These are phyloP conservation scores for Bradypodion ventrale DNA, from an alignment of 2,797 vertebrate species.

Conservation along the genomic window DNA sequence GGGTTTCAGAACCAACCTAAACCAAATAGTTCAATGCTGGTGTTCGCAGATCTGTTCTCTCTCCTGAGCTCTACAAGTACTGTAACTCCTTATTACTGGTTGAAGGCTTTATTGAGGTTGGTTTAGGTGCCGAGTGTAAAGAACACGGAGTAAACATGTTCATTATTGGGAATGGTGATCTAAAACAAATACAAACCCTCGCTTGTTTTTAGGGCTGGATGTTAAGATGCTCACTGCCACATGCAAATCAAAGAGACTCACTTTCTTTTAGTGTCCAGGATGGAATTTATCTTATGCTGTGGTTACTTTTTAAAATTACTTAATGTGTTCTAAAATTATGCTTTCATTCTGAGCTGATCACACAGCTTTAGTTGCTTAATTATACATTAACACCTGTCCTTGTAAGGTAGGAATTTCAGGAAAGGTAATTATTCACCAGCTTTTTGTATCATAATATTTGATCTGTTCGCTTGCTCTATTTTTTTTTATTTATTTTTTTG, in stretches of 20 bases:
- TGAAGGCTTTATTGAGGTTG: constrained; percentile 44
- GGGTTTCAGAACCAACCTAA: constrained; percentile 42
- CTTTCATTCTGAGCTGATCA: background rate
- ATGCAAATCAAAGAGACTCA: no score
- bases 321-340: background rate
- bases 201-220: constrained; percentile 40
- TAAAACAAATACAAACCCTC: constrained; percentile 30
- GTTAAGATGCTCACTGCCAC: background rate
- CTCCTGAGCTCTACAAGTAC: constrained; percentile 61
- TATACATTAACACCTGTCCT: constrained; percentile 69
- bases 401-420: constrained; percentile 52
- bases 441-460: constrained; percentile 58
- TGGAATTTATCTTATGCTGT: background rate
- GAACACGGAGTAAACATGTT: constrained; percentile 52
- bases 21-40: constrained; percentile 57
- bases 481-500: constrained; percentile 63
- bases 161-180: constrained; percentile 55
- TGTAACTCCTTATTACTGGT: constrained; percentile 63
- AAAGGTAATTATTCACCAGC: constrained; percentile 72
- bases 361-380: constrained; percentile 25
- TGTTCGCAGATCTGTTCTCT: constrained; percentile 60
- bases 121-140: constrained; percentile 44
- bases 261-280: background rate
- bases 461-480: constrained; percentile 60
- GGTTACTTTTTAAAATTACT: background rate